Base-by-base conservation (phyloP, 64 coral and sea anemone genomes). In the Actinia tenebrosa region DNA sequence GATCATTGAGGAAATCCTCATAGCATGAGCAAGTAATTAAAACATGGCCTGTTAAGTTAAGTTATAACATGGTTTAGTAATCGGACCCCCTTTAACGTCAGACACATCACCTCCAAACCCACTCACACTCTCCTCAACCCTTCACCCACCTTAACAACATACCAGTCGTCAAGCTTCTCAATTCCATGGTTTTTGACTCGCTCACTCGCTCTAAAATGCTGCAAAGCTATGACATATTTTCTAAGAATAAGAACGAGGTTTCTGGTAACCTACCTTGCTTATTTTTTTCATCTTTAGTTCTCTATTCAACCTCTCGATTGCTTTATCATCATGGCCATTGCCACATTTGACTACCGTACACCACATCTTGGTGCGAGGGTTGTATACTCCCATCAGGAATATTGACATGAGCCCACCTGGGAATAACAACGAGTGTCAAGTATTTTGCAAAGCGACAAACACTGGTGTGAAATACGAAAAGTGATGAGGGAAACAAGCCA, bases 311-410 rank as follows among this genome's bases (percentile, higher is more conserved):
- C 68, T 79, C 22, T 94, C 96, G 27, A 98, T 89, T 20, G 93
- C 95, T 66, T 98, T 98, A 59, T 98, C 96, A 78, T 98, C 96
- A 64, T 98, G 96, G 10, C 96, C 96, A 80, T 98, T 98, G 14
- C 96, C 96, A 59, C 93, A 94, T 69, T 89, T 94, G 14, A 90
- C 93, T 42, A 98, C 96, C 56, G 96, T 98, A 44, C 96, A 95
- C 96, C 96, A 98, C 50, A 83, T 88, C 75, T 92, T 95, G 56
- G 89, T 84, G 6, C 17, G 71, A 77, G 88, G 83, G 69, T 98
- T 89, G 87, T 89, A 98, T 44, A 94, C 93, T 19, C 92, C 96
- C 96, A 98, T 98, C 16, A 98, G 86, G 72, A 98, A 98, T 23
- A 98, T 92, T 22, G 96, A 98, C 96, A 98, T 98, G 53, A 98